These are phyloP conservation scores for Pelusios castaneus DNA, from an alignment of 2,113 vertebrate genomes.

Conservation along the genomic window DNA sequence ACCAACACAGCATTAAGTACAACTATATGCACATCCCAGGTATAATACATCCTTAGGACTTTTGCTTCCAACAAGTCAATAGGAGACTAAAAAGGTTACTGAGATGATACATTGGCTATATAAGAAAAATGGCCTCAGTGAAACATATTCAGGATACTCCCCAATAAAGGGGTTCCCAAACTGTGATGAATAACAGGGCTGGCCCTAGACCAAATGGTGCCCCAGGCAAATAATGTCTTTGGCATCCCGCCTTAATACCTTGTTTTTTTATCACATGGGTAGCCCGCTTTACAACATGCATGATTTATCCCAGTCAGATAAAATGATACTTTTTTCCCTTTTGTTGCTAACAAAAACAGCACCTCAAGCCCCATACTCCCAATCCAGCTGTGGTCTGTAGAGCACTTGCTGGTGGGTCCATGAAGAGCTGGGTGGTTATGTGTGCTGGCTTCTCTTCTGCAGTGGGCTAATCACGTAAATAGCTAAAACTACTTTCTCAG, in stretches of 20 bases:
- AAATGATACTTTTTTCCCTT: too few species aligned
- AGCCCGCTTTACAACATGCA: too few species aligned
- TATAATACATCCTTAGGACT: background rate
- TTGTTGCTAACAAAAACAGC: too few species aligned
- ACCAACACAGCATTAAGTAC: background rate
- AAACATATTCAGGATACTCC: background rate
- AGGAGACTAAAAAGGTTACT: background rate
- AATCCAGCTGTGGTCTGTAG: background rate
- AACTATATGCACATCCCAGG: background rate
- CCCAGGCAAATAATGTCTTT: too few species aligned
- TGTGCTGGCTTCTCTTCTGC: background rate
- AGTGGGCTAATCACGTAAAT: background rate
- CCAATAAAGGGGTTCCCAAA: background rate
- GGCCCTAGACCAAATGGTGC: too few species aligned
- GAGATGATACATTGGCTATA: background rate
- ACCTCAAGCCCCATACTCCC: too few species aligned
- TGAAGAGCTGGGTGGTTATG: background rate
- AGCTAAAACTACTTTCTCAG: background rate
- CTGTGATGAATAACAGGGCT: background rate
- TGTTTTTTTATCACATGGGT: too few species aligned
- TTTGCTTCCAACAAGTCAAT: background rate
- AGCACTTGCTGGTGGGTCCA: background rate
- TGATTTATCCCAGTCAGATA: too few species aligned
- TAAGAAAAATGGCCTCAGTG: background rate
- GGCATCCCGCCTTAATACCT: too few species aligned